Evolutionary conservation across 2,888 invertebrate species (phyloP), one percentile per base, ranked within the genome.

Genomic region (Andrena marginata): DNA sequence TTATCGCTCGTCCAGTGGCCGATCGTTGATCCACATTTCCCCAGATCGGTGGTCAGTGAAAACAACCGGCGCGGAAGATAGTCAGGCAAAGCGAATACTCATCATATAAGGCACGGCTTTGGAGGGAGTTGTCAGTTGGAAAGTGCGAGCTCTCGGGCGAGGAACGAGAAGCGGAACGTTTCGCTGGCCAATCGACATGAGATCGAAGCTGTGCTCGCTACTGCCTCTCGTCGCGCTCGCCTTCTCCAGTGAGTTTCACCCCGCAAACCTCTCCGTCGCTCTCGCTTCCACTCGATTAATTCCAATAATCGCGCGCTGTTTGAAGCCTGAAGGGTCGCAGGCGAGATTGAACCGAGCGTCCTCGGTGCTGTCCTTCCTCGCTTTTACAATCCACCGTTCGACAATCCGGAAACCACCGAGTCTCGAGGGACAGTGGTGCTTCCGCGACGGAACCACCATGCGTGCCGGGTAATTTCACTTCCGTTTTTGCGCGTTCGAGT

Each of bases 121-220:
- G 89, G 91, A 91, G 90, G 90, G 88, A 90, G 91, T 87, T 89
- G 90, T 91, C 91, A 93, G 93, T 93, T 92, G 86, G 93, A 94
- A 94, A 94, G 93, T 93, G 91, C 90, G 89, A 91, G 92, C 90
- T 84, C 77, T 68, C 82, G 82, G 73, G 77, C 82, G 77, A 85
- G 83, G 84, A 89, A 88, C 87, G 84, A 84, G 82, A 87, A 70
- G 59, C 69, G 73, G 49, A 74, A 73, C 79, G 68, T 60, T 64
- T 78, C 76, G 74, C 82, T 74, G 74, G 60, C 77, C 85, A 80
- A 86, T 86, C 87, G 88, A 79, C 79, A 91, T 91, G 91, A 85
- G 85, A 80, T 60, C 88, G 86, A 85, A 82, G 77, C 77, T 91
- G 76, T 85, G 82, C 84, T 85, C 83, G 73, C 80, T 88, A 77